A percentile compares a stretch with the other conserved stretches of the same genome.
phyloP scores from a whole-genome alignment of 1,140 invertebrate genomes.

The Panonychus citri region DNA sequence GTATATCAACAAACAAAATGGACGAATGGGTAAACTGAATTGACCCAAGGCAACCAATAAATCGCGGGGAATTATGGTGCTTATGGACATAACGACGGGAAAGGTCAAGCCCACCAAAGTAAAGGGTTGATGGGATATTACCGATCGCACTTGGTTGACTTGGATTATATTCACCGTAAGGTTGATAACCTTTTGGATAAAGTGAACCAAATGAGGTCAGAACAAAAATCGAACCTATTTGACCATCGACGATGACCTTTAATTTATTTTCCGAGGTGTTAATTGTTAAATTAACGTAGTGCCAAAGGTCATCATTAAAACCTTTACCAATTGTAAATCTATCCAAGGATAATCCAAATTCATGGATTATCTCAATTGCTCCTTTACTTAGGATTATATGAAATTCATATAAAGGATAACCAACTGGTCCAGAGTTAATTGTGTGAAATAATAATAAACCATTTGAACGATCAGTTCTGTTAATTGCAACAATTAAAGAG shows the following conservation, averaged over 20 bases:
- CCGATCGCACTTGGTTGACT: background rate
- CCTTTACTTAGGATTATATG: conserved; percentile 56
- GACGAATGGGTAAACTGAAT: conserved; percentile 55
- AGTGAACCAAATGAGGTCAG: background rate
- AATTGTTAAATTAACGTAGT: conserved; percentile 54
- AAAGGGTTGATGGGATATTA: conserved; percentile 1
- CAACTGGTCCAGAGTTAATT: background rate
- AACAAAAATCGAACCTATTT: background rate
- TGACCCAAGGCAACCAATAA: conserved; percentile 67
- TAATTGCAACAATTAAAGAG: background rate
- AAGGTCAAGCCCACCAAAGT: conserved; percentile 39
- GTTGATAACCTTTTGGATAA: background rate
- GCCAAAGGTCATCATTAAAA: conserved; percentile 67
- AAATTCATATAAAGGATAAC: background rate
- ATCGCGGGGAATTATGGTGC: conserved; percentile 71
- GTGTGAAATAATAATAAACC: background rate
- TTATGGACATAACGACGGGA: conserved; percentile 51
- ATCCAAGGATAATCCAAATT: conserved; percentile 45
- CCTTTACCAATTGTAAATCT: conserved; percentile 21
- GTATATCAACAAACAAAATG: conserved; percentile 51
- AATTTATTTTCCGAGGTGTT: conserved; percentile 54
- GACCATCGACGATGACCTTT: conserved; percentile 53
- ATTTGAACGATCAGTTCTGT: background rate
- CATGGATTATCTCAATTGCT: conserved; percentile 64
- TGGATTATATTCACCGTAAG: background rate